Percentiles rank a stretch among this genome's conserved stretches.
Conservation (phyloP, 2,888 invertebrate genomes). For the Malachius bipustulatus region DNA sequence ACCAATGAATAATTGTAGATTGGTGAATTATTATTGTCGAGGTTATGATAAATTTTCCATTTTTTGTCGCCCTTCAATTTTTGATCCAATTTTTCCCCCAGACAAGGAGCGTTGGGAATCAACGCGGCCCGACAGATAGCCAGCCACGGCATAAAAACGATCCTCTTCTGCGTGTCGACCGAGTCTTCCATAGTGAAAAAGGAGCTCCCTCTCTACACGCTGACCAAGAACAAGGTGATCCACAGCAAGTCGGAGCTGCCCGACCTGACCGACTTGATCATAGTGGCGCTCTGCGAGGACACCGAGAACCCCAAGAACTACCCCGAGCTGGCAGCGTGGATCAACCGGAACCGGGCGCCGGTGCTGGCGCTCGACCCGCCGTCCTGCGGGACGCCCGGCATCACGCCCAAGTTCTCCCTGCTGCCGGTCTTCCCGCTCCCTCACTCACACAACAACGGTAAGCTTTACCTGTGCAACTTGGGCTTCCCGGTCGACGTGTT, state of each 20-base stretch:
- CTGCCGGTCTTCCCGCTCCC: conserved; percentile 59
- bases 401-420: conserved; percentile 54
- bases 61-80: too few relatives aligned
- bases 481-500: conserved; percentile 70
- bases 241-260: conserved; percentile 41
- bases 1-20: too few relatives aligned
- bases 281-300: conserved; percentile 43
- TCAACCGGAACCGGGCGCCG: conserved; percentile 56
- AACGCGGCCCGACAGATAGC: conserved; percentile 69
- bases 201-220: conserved; percentile 54
- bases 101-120: conserved; percentile 53
- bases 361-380: conserved; percentile 69
- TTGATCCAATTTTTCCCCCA: conserved; percentile 22
- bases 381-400: conserved; percentile 49
- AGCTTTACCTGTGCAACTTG: conserved; percentile 75
- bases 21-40: background rate
- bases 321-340: conserved; percentile 52
- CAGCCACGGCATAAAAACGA: conserved; percentile 66
- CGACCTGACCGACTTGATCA: conserved; percentile 41
- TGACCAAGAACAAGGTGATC: conserved; percentile 49
- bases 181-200: conserved; percentile 41
- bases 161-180: conserved; percentile 37
- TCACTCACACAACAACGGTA: conserved; percentile 51
- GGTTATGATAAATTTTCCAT: conserved; percentile 4
- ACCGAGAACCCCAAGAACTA: conserved; percentile 36